phyloP scores from a whole-genome alignment of 1,140 invertebrate species.

The Eupristina koningsbergeri region DNA sequence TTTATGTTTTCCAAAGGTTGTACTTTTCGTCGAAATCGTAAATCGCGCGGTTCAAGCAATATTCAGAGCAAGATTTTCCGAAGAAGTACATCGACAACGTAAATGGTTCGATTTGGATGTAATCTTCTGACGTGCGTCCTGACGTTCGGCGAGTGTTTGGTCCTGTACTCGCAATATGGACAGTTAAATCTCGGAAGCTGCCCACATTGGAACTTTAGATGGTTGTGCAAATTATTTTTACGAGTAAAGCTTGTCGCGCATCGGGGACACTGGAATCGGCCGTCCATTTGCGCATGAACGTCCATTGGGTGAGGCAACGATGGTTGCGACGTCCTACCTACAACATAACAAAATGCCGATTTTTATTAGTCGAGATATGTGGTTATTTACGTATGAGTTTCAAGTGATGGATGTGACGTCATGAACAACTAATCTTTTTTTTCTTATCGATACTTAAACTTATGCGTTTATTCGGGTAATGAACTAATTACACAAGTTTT shows the following conservation, averaged over 20 bases:
- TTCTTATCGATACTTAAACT: neutral
- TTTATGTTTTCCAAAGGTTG: too few species aligned
- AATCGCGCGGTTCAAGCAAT: too few species aligned
- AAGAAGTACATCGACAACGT: slow-evolving; percentile 50
- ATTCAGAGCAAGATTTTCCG: slow-evolving; percentile 40
- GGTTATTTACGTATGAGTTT: neutral
- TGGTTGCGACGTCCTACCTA: neutral
- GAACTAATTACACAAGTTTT: neutral
- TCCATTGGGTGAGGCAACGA: neutral
- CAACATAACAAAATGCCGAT: neutral
- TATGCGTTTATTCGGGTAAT: neutral
- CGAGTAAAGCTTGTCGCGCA: slow-evolving; percentile 76
- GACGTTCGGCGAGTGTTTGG: slow-evolving; percentile 72
- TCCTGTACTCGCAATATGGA: slow-evolving; percentile 72
- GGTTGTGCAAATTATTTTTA: slow-evolving; percentile 77
- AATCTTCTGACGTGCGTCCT: slow-evolving; percentile 66
- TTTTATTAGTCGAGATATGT: neutral
- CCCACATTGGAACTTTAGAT: slow-evolving; percentile 76
- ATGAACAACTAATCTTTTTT: neutral
- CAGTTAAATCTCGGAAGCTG: slow-evolving; percentile 76
- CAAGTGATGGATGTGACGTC: neutral
- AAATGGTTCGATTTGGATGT: slow-evolving; percentile 47
- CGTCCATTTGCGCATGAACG: slow-evolving; percentile 20
- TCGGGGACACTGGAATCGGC: slow-evolving; percentile 76
- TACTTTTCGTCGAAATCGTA: too few species aligned